Evolutionary conservation across 2,888 invertebrate species (phyloP).

Genomic region (Caenorhabditis sp.): DNA sequence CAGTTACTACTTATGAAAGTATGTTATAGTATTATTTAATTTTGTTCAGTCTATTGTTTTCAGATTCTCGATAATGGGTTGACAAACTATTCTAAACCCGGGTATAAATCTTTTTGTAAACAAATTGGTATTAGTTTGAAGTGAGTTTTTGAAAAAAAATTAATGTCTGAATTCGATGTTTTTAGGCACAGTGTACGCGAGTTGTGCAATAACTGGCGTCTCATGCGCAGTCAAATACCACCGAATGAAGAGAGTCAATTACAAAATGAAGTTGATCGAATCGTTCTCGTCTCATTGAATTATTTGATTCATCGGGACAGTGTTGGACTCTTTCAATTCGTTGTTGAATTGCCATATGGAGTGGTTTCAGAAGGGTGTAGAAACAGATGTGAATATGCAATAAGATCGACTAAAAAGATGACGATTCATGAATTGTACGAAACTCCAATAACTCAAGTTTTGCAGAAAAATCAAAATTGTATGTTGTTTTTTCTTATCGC

Average conservation of each 20-base stretch:
- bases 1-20: slow-evolving; percentile 60
- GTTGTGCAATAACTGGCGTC: slow-evolving; percentile 60
- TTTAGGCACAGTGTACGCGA: slow-evolving; percentile 60
- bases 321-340: slow-evolving; percentile 68
- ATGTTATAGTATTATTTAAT: too few species aligned
- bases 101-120: slow-evolving; percentile 63
- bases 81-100: slow-evolving; percentile 54
- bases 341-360: slow-evolving; percentile 67
- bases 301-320: slow-evolving; percentile 60
- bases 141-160: slow-evolving; percentile 41
- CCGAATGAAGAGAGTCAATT: slow-evolving; percentile 41
- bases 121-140: slow-evolving; percentile 63
- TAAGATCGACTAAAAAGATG: slow-evolving; percentile 45
- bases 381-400: slow-evolving; percentile 56
- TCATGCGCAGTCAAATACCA: slow-evolving; percentile 35
- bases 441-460: slow-evolving; percentile 36
- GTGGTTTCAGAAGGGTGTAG: slow-evolving; percentile 62
- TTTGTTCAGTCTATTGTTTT: too few species aligned
- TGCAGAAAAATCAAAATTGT: slow-evolving; percentile 21
- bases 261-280: slow-evolving; percentile 66
- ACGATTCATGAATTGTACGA: slow-evolving; percentile 46
- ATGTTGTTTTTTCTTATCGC: slow-evolving; percentile 9
- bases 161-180: not conserved
- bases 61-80: slow-evolving; percentile 67
- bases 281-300: slow-evolving; percentile 60